Base-by-base conservation (phyloP, 2,797 vertebrate genomes). In the Chelidonichthys spinosus region DNA sequence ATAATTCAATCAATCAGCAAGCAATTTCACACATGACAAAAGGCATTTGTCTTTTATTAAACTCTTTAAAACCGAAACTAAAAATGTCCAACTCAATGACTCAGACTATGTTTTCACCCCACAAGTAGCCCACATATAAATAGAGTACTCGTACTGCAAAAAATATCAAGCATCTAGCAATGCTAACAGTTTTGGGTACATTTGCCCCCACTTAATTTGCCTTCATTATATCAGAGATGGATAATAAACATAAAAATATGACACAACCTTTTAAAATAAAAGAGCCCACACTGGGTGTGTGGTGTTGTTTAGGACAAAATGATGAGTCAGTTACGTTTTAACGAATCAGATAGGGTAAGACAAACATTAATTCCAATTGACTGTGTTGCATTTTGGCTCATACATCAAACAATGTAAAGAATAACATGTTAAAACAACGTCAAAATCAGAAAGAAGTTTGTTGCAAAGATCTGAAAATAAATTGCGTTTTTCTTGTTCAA, bases 11-110 rank as follows among this genome's bases (percentile, higher is more conserved):
- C 17, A 63, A 75, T 79, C 40, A 59, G 71, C 43, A 58, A 50
- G 15, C 58, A 8, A 69, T 54, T 76, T 72, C 15, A 73, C 14
- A 68, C 18, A 40, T 42, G 43, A 76, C 33, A 78, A 71, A 68
- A 2, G 39, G 10, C 47, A 54, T 65, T 69, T 54, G 6, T 15
- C 35, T 53, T 89, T 90, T 89, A 89, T 84, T 89, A 39, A 79
- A 70, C 9, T 11, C 15, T 65, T 79, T 53, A 9, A 39, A 35
- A 25, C 25, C 25, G 9, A 40, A 32, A 44, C 63, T 1, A 63
- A 43, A 60, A 50, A 40, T 11, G 4, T 63, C 25, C 2, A 25
- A 18, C 17, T 61, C 17, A 67, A 37, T 32, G 14, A 61, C 47
- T n/a, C 33, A 18, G 15, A 49, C 9, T 17, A 9, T 11, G 10